These are phyloP conservation scores for Zapornia atra DNA, from an alignment of 2,113 vertebrate species.

Conservation along the genomic window DNA sequence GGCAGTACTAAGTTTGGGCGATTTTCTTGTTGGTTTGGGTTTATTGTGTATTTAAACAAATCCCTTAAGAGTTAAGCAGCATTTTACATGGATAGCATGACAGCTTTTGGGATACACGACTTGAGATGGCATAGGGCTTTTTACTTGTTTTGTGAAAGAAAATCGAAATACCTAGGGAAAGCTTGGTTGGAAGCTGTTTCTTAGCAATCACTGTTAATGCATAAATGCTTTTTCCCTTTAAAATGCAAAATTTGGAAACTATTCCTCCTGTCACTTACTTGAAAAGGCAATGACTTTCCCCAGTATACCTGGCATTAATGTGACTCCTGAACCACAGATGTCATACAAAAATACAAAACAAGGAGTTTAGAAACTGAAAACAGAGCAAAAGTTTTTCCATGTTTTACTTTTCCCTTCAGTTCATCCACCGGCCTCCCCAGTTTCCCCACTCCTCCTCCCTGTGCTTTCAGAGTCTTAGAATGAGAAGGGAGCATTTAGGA, in stretches of 20 bases:
- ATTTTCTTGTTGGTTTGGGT: not conserved
- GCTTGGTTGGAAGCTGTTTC: not conserved
- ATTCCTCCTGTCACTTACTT: not conserved
- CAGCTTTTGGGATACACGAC: not conserved
- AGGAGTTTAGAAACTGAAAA: not conserved
- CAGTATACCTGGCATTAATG: not conserved
- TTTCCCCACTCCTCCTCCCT: not conserved
- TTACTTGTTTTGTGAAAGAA: not conserved
- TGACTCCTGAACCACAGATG: not conserved
- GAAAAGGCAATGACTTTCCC: not conserved
- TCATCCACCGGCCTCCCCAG: not conserved
- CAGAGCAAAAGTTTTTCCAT: not conserved
- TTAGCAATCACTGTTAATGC: not conserved
- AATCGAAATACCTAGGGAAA: not conserved
- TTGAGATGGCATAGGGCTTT: not conserved
- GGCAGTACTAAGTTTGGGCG: not conserved
- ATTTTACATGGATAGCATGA: not conserved
- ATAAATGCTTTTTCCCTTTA: not conserved
- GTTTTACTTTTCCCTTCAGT: not conserved
- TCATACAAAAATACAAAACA: not conserved
- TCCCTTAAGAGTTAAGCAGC: not conserved
- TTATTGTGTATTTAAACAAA: not conserved
- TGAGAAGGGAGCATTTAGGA: not conserved
- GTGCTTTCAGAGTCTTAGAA: not conserved
- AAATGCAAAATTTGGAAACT: not conserved